Percentiles rank a stretch among this genome's conserved stretches.
Conservation (phyloP, 2,888 invertebrate genomes). For the Drosophila borealis region DNA sequence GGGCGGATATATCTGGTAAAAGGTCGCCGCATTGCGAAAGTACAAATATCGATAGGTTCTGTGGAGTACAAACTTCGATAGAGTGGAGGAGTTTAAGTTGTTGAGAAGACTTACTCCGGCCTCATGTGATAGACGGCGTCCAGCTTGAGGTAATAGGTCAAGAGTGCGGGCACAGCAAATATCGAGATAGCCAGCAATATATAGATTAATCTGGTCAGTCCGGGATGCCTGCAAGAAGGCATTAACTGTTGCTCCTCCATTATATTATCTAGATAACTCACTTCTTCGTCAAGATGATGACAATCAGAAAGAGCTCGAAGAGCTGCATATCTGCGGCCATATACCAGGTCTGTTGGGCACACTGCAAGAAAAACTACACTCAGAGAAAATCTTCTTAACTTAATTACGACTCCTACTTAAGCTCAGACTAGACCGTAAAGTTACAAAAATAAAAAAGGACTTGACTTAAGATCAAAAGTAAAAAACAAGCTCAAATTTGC, state of each 20-base stretch:
- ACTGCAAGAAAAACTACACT: slow-evolving; percentile 49
- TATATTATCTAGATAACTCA: slow-evolving; percentile 33
- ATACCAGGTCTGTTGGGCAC: slow-evolving; percentile 84
- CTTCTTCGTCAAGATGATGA: slow-evolving; percentile 75
- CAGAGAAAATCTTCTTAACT: background rate
- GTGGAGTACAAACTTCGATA: background rate
- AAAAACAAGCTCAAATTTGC: no score
- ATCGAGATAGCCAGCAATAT: slow-evolving; percentile 30
- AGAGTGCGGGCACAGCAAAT: slow-evolving; percentile 54
- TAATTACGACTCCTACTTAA: background rate
- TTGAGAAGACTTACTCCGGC: slow-evolving; percentile 75
- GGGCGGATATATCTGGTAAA: slow-evolving; percentile 76
- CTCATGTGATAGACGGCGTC: slow-evolving; percentile 75
- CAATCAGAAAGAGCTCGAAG: slow-evolving; percentile 72
- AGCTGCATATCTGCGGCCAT: slow-evolving; percentile 82
- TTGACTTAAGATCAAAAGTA: no score
- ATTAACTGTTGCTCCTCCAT: background rate
- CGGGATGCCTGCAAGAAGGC: slow-evolving; percentile 58
- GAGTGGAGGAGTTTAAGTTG: background rate
- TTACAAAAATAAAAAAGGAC: background rate
- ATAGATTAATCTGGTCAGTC: slow-evolving; percentile 47
- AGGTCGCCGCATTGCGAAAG: slow-evolving; percentile 73
- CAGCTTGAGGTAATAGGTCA: slow-evolving; percentile 74
- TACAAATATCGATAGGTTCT: slow-evolving; percentile 81
- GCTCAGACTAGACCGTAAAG: no score